Percentiles rank a stretch among this genome's conserved stretches.
Evolutionary conservation across 2,797 vertebrate species (phyloP).

Genomic region (Rousettus madagascariensis): DNA sequence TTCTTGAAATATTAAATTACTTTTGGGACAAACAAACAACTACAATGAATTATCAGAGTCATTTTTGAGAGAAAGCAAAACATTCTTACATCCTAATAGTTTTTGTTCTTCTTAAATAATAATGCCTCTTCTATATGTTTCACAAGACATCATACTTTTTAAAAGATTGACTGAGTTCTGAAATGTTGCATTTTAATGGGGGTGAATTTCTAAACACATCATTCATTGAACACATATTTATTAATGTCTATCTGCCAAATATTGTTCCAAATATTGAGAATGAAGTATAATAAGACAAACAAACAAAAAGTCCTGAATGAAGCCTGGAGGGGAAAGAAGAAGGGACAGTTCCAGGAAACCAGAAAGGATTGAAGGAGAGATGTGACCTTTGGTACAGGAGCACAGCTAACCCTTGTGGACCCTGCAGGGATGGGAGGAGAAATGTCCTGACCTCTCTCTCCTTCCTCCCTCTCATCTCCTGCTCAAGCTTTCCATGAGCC

Average conservation of each 20-base stretch:
- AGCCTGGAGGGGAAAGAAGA: not conserved
- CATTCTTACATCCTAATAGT: not conserved
- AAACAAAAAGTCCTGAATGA: not conserved
- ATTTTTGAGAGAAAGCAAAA: constrained; percentile 4
- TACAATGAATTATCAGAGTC: not conserved
- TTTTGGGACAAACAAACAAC: not conserved
- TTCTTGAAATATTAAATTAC: not conserved
- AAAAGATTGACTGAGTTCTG: not conserved
- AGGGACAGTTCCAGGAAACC: not conserved
- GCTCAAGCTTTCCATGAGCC: not conserved
- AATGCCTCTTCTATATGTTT: not conserved
- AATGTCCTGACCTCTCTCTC: not conserved
- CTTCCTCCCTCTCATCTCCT: not conserved
- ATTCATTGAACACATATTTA: not conserved
- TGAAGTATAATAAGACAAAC: not conserved
- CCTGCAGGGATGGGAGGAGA: not conserved
- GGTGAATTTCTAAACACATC: not conserved
- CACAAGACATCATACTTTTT: not conserved
- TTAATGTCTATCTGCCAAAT: not conserved
- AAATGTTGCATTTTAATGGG: not conserved
- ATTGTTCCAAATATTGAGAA: not conserved
- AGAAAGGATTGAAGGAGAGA: not conserved
- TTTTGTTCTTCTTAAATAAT: not conserved
- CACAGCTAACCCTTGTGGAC: too few relatives aligned
- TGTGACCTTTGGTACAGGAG: not conserved